These are phyloP conservation scores for Umimayanthus chanpuru DNA, from an alignment of 92 coral and sea anemone genomes.

Conservation along the genomic window DNA sequence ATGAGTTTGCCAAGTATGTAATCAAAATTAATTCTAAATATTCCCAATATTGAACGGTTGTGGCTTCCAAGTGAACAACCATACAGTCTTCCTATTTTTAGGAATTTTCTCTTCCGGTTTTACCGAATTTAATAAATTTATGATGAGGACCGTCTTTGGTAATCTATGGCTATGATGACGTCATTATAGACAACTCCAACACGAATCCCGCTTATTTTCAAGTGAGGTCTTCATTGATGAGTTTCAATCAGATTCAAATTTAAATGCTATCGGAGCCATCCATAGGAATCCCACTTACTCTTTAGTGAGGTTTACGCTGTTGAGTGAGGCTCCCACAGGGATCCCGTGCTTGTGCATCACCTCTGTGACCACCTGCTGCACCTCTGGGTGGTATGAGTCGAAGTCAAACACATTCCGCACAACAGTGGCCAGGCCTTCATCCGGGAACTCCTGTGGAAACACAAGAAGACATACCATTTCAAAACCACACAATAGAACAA, in stretches of 20 bases:
- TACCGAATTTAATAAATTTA: too few relatives aligned
- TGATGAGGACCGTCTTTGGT: not conserved
- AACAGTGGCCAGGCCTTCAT: constrained; percentile 90
- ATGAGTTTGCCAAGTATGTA: not conserved
- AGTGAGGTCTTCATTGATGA: not conserved
- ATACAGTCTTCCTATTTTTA: too few relatives aligned
- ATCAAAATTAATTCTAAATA: not conserved
- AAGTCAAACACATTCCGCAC: constrained; percentile 99
- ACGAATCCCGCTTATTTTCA: not conserved
- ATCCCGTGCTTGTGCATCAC: constrained; percentile 97
- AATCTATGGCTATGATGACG: not conserved
- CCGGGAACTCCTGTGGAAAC: constrained; percentile 76
- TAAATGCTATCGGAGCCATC: not conserved
- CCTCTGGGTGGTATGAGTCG: constrained; percentile 97
- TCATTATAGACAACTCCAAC: not conserved
- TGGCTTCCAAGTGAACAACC: too few relatives aligned
- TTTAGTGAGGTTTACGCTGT: constrained; percentile 80
- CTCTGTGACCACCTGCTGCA: constrained; percentile 83
- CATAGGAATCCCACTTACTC: constrained; percentile 72
- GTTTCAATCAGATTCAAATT: not conserved
- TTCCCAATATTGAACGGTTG: too few relatives aligned
- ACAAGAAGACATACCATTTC: not conserved
- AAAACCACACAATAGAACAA: not conserved
- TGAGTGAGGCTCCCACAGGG: constrained; percentile 87
- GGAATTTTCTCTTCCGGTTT: too few relatives aligned